Base-by-base conservation (phyloP, 1,140 invertebrate species). In the Diuraphis noxia region DNA sequence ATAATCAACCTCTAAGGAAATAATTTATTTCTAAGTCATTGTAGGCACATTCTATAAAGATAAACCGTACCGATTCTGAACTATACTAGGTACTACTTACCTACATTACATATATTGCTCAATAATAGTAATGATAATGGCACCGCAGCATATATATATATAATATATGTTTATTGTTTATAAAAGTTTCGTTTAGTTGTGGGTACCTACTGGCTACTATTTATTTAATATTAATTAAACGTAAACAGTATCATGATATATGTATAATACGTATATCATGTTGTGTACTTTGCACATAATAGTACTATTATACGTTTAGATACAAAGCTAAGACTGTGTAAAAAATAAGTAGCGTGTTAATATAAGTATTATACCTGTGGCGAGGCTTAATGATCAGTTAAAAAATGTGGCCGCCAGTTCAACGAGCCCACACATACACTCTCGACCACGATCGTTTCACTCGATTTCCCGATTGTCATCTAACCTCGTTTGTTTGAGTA, bases 391-490 rank as follows among this genome's bases (percentile, higher is more conserved):
- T 38, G 81, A 82, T 82, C 40, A 25, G 38, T 82, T 82, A 23
- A 82, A 81, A 46, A 82, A 41, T 82, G 81, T 82, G 81, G 6
- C 40, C 25, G 81, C 36, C 9, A 25, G 79, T 40, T 81, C 79
- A 30, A 23, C 43, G 46, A 30, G 41, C 41, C 41, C 84, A 43
- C 25, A 85, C 82, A 84, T 23, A 25, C 25, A 40, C 23, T 21
- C 19, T 21, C 21, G 34, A 7, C 43, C 85, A 86, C 84, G 43
- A 43, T 49, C 85, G 52, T 56, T 88, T 85, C 17, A 43, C 84
- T 85, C 84, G 41, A 49, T 85, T 85, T 88, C 36, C 86, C 30
- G 86, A 88, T 88, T 40, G 86, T 9, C 86, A 63, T 88, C 86
- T 88, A 63, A 88, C 86, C 86, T 88, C 86, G 52, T 38, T 41